Evolutionary conservation across 2,113 vertebrate genomes (phyloP), one percentile per base, ranked within the genome.

Genomic region (Syrrhaptes paradoxus): DNA sequence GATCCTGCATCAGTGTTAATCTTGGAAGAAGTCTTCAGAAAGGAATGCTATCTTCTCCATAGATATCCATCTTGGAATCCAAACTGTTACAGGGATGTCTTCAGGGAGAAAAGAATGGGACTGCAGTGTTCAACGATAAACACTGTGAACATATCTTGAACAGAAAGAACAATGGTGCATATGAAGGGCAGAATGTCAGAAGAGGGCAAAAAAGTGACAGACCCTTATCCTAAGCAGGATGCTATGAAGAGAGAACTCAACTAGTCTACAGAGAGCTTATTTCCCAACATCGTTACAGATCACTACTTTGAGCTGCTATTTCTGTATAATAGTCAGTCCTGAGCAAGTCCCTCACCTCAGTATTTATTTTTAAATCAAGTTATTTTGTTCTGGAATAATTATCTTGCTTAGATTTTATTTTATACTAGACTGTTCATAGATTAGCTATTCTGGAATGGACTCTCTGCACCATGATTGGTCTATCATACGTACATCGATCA

Each of bases 41-140:
- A 92, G 55, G 45, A 96, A 87, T 75, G 45, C 74, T 82, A 11
- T 51, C 58, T 79, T 62, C 63, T 68, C n/a, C 34, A 57, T 22
- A 85, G 89, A 94, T 63, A 96, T 6, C 22, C n/a, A 85, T 91
- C 93, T 83, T 58, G 51, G 71, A 95, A 94, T 63, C 74, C 51
- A 65, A 58, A 59, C 46, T 66, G 68, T 20, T 86, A 13, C 22
- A 51, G 51, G 89, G 61, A 91, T 65, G n/a, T 87, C 93, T 85
- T 62, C 45, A 54, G 63, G 38, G n/a, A 65, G 88, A 86, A 52
- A 62, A n/a, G 18, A 46, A 67, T 2, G 18, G 26, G 17, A 59
- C 20, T 46, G 77, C 18, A 71, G 22, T 4, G 12, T 2, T 76
- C 13, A 89, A 31, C 1, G 11, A 93, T 34, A 87, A 94, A 72